These are phyloP conservation scores for Episyrphus balteatus DNA, from an alignment of 1,140 invertebrate genomes.

Conservation along the genomic window DNA sequence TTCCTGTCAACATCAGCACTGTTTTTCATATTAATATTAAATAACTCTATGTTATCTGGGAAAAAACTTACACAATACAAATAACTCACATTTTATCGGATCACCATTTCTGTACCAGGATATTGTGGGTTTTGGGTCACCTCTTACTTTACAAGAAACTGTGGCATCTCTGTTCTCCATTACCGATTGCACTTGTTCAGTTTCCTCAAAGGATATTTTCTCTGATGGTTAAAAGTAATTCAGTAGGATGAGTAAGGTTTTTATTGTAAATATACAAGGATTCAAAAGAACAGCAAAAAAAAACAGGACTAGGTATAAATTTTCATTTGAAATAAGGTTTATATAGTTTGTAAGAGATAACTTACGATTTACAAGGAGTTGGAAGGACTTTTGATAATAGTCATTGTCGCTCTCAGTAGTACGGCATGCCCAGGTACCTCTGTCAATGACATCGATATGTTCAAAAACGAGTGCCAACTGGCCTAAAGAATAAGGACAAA, in stretches of 20 bases:
- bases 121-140: conserved; percentile 39
- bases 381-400: conserved; percentile 28
- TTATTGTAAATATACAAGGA: conserved; percentile 1
- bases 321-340: not conserved
- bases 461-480: conserved; percentile 34
- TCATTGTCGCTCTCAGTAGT: conserved; percentile 12
- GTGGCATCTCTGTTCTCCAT: conserved; percentile 38
- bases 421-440: conserved; percentile 36
- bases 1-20: no score
- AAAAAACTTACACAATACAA: no score
- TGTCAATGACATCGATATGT: conserved; percentile 30
- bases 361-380: conserved; percentile 38
- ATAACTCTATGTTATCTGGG: no score
- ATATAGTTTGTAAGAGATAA: conserved; percentile 2
- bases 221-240: conserved; percentile 20
- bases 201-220: conserved; percentile 40
- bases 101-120: conserved; percentile 37
- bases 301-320: conserved; percentile 3
- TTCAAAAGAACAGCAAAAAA: conserved; percentile 6
- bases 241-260: conserved; percentile 4
- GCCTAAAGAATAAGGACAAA: conserved; percentile 10
- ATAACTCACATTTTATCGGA: conserved; percentile 33
- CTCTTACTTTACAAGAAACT: conserved; percentile 39
- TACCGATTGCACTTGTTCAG: conserved; percentile 37
- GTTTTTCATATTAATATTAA: no score